Conservation (phyloP, 2,888 invertebrate genomes). For the Stegophylla sp. region DNA sequence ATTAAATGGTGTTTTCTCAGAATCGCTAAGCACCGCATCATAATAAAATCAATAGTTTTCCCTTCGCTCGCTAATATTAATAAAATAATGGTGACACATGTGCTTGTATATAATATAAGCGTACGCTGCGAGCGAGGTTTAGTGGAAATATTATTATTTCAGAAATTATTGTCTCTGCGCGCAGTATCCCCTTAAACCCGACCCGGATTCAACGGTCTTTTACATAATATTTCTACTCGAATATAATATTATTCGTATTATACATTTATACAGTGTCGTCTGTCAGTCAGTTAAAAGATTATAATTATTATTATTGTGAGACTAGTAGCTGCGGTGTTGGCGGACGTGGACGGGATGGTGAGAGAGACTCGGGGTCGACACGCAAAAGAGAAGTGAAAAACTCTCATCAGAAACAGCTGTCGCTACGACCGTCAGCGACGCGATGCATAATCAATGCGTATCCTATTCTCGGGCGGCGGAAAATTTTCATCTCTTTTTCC, state of each 20-base stretch:
- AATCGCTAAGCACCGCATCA: too few relatives aligned
- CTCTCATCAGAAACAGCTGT: not conserved
- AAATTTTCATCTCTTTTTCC: not conserved
- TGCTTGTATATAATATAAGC: too few relatives aligned
- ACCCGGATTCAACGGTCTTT: too few relatives aligned
- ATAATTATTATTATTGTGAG: conserved; percentile 5
- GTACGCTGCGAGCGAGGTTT: too few relatives aligned
- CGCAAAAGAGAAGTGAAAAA: not conserved
- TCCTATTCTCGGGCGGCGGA: not conserved
- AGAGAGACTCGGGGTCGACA: not conserved
- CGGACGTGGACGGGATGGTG: not conserved
- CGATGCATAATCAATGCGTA: conserved; percentile 16
- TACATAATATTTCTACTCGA: too few relatives aligned
- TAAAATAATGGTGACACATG: too few relatives aligned
- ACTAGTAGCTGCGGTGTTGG: not conserved
- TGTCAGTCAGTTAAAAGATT: not conserved
- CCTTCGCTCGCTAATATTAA: too few relatives aligned
- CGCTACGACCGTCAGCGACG: not conserved
- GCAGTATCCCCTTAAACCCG: too few relatives aligned
- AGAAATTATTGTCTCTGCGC: too few relatives aligned
- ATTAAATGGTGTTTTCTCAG: too few relatives aligned
- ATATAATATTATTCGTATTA: not conserved
- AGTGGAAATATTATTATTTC: too few relatives aligned
- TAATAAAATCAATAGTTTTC: too few relatives aligned
- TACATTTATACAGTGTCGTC: not conserved